Evolutionary conservation across 2,113 vertebrate genomes (phyloP).

Genomic region (Anas platyrhynchos): DNA sequence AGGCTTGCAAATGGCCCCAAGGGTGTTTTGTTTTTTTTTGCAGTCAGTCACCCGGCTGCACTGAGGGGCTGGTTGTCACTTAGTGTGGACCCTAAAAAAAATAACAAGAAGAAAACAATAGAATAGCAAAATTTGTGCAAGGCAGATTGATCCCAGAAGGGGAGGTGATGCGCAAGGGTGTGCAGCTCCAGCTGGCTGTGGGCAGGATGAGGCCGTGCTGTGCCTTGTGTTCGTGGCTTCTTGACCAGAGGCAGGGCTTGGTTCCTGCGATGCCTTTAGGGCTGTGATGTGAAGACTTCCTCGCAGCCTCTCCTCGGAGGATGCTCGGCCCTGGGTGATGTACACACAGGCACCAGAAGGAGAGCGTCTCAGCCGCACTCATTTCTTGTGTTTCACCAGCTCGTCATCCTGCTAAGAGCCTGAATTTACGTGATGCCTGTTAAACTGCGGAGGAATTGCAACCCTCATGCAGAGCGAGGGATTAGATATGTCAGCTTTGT

Average conservation of each 20-base stretch:
- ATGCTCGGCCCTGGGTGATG: background rate
- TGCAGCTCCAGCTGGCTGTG: background rate
- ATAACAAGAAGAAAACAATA: background rate
- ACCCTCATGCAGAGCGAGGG: background rate
- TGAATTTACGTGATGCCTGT: background rate
- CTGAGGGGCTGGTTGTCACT: background rate
- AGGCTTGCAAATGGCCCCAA: background rate
- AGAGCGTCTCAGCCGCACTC: background rate
- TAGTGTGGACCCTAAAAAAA: background rate
- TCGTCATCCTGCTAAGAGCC: background rate
- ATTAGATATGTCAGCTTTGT: background rate
- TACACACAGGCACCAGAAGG: background rate
- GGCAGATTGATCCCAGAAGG: background rate
- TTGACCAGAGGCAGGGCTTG: rapidly evolving
- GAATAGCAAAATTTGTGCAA: rapidly evolving
- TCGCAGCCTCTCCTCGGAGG: background rate
- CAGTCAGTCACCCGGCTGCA: background rate
- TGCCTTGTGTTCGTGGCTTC: background rate
- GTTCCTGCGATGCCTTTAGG: background rate
- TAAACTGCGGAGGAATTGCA: background rate
- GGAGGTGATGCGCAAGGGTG: no score
- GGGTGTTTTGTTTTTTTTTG: background rate
- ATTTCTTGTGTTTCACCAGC: background rate
- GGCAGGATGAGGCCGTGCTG: background rate
- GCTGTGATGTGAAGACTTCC: background rate